Evolutionary conservation across 2,888 invertebrate species (phyloP).

Genomic region (Leuctra nigra): DNA sequence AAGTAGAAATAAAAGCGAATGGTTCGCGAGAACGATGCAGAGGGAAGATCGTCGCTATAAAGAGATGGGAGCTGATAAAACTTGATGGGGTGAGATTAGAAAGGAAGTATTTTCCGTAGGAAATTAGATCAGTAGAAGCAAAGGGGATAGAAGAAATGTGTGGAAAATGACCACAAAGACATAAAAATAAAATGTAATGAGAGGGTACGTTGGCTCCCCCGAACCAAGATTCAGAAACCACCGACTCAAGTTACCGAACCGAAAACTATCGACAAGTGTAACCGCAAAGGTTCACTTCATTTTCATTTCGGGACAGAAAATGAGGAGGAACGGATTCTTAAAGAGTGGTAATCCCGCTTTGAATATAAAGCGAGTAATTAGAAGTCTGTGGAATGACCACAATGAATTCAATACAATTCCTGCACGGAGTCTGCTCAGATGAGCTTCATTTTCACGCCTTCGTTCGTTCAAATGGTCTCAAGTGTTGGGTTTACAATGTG

Average conservation of each 20-base stretch:
- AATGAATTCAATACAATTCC: too few species aligned
- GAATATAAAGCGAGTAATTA: constrained; percentile 12
- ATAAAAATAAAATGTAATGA: neutral
- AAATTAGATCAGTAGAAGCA: neutral
- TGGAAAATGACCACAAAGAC: neutral
- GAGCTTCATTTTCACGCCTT: too few species aligned
- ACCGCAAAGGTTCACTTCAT: neutral
- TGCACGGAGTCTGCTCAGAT: too few species aligned
- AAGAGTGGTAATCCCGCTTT: too few species aligned
- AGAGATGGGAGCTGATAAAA: neutral
- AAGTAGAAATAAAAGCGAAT: neutral
- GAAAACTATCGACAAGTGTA: neutral
- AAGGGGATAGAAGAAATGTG: neutral
- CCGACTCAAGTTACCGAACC: too few species aligned
- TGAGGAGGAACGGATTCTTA: too few species aligned
- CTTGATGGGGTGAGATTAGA: neutral
- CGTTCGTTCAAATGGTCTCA: too few species aligned
- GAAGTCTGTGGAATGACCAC: constrained; percentile 1
- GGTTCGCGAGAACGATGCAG: neutral
- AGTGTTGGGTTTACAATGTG: too few species aligned
- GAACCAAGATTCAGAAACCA: too few species aligned
- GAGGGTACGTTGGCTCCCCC: neutral
- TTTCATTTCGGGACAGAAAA: too few species aligned
- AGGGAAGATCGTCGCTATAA: neutral
- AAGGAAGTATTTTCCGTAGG: too few species aligned